Evolutionary conservation across 1,140 invertebrate species (phyloP), one percentile per base, ranked within the genome.

Genomic region (Pomacea maculata): DNA sequence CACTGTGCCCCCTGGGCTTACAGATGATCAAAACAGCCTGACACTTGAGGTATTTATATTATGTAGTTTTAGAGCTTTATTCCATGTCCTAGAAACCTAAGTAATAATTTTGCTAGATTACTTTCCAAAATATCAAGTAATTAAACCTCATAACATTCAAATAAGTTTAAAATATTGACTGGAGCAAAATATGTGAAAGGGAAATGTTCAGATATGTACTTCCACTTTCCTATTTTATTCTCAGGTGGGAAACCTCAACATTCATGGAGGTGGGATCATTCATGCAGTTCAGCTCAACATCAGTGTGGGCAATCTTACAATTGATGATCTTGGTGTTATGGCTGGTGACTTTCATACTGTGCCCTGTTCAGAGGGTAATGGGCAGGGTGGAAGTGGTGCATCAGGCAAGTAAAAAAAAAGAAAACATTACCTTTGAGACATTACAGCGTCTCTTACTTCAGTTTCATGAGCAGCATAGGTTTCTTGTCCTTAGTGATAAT

Each of bases 261-360:
- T 88, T 5, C 78, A 87, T 73, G 86, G 86, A 4, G 84, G 82
- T 25, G 87, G 87, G 12, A 72, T 68, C 55, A 75, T 88, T 17
- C 86, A 87, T 83, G 86, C 86, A 25, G 80, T 85, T 1, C 83
- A 85, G 78, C 80, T 88, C 4, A 80, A 86, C 73, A 83, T 88
- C 19, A 82, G 75, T 63, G 84, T 84, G 34, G 52, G 57, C 15
- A 83, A 70, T 25, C 79, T 88, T 68, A 83, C 83, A 7, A 84
- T 88, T 17, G 86, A 88, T 79, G 87, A 87, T 79, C 73, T 87
- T 65, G 87, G 87, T 29, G 52, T 81, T 67, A 81, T 88, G 1
- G 83, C 79, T 34, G 86, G 86, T 45, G 87, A 88, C 75, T 29
- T 84, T 34, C 84, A 88, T 78, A 73, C 72, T 21, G 79, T 85